Evolutionary conservation across 2,797 vertebrate species (phyloP).

Genomic region (Tamandua tetradactyla): DNA sequence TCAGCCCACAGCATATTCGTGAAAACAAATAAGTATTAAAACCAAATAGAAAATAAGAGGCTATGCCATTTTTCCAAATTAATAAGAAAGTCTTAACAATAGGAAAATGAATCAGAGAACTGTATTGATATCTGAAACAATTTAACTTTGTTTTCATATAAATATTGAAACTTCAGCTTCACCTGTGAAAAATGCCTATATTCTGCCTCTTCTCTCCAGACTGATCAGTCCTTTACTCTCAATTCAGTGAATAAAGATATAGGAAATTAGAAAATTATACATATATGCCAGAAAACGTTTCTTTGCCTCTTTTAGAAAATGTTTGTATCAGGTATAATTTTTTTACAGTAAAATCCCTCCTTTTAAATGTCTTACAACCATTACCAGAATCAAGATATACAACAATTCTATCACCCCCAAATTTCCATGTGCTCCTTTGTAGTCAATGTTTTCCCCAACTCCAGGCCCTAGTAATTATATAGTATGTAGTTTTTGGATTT

Average conservation of each 20-base stretch:
- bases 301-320: neutral
- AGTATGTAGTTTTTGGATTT: neutral
- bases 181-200: neutral
- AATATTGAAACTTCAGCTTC: neutral
- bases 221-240: neutral
- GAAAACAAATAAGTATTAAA: neutral
- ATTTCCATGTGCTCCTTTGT: neutral
- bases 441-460: too few species aligned
- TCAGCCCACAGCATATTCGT: neutral
- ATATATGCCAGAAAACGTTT: neutral
- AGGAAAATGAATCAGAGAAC: neutral
- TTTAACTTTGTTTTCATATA: slow-evolving; percentile 15
- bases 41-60: neutral
- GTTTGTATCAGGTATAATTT: neutral
- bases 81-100: neutral
- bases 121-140: neutral
- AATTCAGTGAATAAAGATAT: neutral
- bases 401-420: neutral
- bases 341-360: neutral
- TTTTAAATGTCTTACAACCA: neutral
- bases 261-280: neutral
- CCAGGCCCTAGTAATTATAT: neutral
- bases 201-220: neutral
- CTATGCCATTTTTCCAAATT: neutral
- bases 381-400: neutral